Conservation (phyloP, 2,888 invertebrate species). For the Heliconius ismenius region DNA sequence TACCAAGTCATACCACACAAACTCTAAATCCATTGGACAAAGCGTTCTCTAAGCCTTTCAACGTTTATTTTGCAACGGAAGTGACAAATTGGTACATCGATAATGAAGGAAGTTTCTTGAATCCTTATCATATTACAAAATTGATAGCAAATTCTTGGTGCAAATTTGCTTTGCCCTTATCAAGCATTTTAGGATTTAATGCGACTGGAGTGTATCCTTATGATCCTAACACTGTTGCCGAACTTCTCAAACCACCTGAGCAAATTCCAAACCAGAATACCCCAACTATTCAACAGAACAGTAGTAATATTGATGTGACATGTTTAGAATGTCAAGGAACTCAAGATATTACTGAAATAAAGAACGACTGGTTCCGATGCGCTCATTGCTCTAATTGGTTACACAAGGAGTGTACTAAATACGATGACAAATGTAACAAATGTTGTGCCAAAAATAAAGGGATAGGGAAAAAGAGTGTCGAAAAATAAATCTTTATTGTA, state of each 20-base stretch:
- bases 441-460: conserved; percentile 20
- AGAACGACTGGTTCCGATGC: conserved; percentile 6
- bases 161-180: neutral
- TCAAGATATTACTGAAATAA: neutral
- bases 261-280: neutral
- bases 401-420: neutral
- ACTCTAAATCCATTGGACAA: conserved; percentile 5
- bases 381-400: conserved; percentile 2
- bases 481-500: neutral
- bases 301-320: neutral
- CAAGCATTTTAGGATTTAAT: neutral
- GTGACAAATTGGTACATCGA: conserved; percentile 1
- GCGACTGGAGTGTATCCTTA: conserved; percentile 1
- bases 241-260: neutral
- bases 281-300: neutral
- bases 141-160: conserved; percentile 4
- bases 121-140: neutral
- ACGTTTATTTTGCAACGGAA: neutral
- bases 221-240: neutral
- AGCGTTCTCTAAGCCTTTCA: conserved; percentile 5
- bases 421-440: conserved; percentile 6
- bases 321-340: conserved; percentile 5
- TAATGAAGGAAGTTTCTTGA: conserved; percentile 2
- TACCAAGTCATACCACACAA: conserved; percentile 9
- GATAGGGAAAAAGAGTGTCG: neutral